Base-by-base conservation (phyloP, 2,888 invertebrate species). In the Diarsia brunnea region DNA sequence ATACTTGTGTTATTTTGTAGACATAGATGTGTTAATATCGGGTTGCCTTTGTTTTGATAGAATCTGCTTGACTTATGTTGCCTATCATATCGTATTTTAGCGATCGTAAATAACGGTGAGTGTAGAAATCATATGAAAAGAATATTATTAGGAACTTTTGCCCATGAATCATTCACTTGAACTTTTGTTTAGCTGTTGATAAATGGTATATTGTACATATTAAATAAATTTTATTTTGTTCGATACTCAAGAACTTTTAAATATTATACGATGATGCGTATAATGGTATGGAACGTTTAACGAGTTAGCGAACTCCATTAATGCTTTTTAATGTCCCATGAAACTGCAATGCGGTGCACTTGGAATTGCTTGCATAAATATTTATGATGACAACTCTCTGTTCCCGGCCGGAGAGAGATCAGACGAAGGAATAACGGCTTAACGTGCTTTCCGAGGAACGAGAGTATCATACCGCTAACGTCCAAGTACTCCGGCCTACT, bases 1-100 rank as follows among this genome's bases (percentile, higher is more conserved):
- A 55, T 19, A 3, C 10, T 45, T 27, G 0, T 63, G 16, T 78
- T 45, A 38, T n/a, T 24, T 45, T 43, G 27, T 73, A 24, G 4
- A 55, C 16, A 55, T 24, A 49, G 45, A 53, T 19, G 58, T 53
- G 24, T 45, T 45, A 27, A 47, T 72, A 78, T 75, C 10, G 1
- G 12, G 8, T 43, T 45, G 19, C 14, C 16, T n/a, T 31, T 49
- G 4, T 27, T 21, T 47, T 27, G 19, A 16, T 38, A 16, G 12
- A 16, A 58, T 55, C 4, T 58, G 14, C 5, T 73, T 73, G 24
- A 10, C n/a, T 73, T n/a, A 31, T 47, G n/a, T 53, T 51, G 14
- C 2, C 43, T 8, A n/a, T 66, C 43, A 16, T 45, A 16, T 67
- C n/a, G 67, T 45, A 69, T 45, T 66, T 45, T 19, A 21, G 19